These are phyloP conservation scores for Caenorhabditis angaria DNA, from an alignment of 2,888 invertebrate species.

Conservation along the genomic window DNA sequence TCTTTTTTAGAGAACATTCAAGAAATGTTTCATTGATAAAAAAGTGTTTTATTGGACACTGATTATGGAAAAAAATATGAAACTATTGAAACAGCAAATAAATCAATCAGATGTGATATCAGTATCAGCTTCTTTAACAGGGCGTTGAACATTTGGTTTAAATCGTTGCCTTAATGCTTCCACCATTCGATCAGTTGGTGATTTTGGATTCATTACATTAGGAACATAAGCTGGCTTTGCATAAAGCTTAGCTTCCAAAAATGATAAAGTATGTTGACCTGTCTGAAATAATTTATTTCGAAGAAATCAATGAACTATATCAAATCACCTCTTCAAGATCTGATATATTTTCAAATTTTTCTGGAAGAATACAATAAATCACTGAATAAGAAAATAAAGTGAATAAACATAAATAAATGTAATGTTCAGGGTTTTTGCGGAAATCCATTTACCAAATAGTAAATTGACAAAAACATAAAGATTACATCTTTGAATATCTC, in stretches of 20 bases:
- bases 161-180: not conserved
- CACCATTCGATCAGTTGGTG: not conserved
- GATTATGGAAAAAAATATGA: too few species aligned
- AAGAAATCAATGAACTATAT: too few species aligned
- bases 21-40: too few species aligned
- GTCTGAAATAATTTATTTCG: not conserved
- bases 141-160: not conserved
- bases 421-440: slow-evolving; percentile 1
- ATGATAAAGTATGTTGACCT: slow-evolving; percentile 2
- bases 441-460: not conserved
- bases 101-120: too few species aligned
- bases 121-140: not conserved
- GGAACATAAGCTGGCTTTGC: not conserved
- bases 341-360: not conserved
- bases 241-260: not conserved
- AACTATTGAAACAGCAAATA: too few species aligned
- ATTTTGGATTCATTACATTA: not conserved
- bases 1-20: too few species aligned
- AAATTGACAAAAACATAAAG: not conserved
- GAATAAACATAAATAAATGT: not conserved
- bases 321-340: not conserved
- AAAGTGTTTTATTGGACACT: too few species aligned
- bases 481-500: not conserved
- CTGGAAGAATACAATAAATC: not conserved
- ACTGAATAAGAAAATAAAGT: not conserved